Base-by-base conservation (phyloP, 1,140 invertebrate species). In the Heliconius nattereri region DNA sequence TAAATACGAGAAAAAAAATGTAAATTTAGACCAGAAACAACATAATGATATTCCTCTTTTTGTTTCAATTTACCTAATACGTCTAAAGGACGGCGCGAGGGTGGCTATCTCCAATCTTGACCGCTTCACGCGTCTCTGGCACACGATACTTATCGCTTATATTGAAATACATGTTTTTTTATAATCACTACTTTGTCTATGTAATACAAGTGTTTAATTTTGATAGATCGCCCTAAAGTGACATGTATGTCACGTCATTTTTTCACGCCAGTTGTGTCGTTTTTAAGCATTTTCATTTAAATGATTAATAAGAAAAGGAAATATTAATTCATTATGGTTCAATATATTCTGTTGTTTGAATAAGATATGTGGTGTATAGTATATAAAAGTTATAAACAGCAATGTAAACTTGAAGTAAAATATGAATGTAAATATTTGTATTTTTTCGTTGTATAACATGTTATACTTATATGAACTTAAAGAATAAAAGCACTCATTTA, bases 81-180 rank as follows among this genome's bases (percentile, higher is more conserved):
- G 71, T 71, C 29, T 37, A n/a, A 71, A 71, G 13, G 71, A 75
- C 40, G 71, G 66, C 16, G 73, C 85, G 85, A 84, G 84, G 85
- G 84, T 84, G 87, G 84, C 82, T 90, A 90, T 90, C 83, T 76
- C 84, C 81, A 78, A 90, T 90, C 88, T 86, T 85, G 86, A 84
- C 84, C 88, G 86, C 85, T 88, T 83, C 82, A 89, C 85, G 80
- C 84, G 84, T 85, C 87, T 89, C 89, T 91, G 90, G 91, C 90
- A 90, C 90, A 86, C 88, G 86, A 88, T 76, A 76, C 66, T 23
- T 70, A 35, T 87, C 86, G 81, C 70, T 83, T 84, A 88, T 88
- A 84, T 83, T 77, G 83, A 82, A 85, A 92, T 88, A 90, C 88
- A 83, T 89, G 87, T 90, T 91, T 87, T 89, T 91, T 85, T 86